Base-by-base conservation (phyloP, 2,113 vertebrate species). In the Lophotis ruficrista region DNA sequence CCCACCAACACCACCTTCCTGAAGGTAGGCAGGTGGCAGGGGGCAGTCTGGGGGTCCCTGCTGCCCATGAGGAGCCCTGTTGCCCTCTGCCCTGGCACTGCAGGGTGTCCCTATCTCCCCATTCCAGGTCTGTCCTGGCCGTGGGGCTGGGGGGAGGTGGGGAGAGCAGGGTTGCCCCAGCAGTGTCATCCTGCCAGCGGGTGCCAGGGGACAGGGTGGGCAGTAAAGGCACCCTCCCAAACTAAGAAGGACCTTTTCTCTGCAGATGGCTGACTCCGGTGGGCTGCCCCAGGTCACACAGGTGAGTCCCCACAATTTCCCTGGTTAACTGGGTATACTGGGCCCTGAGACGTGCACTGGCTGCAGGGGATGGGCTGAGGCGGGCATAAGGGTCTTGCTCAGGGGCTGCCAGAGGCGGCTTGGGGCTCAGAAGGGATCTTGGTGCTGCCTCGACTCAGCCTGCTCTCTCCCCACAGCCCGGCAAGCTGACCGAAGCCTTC, bases 221-320 rank as follows among this genome's bases (percentile, higher is more conserved):
- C 2, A 2, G 12, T 50, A 66, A 35, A 84, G 33, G 47, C 8
- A 31, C 19, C 17, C 30, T 47, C 7, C 47, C 23, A 57, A 12
- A 15, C 87, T 91, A 58, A 95, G 17, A 57, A 56, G 72, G 20
- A 66, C 56, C n/a, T 95, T 85, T 83, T 82, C 35, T 95, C 73
- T 96, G 94, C 97, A 99, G 99, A 99, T 99, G 99, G 99, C 99
- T 31, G 99, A 99, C 91, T 99, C 99, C 0, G 99, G 99, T 65
- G 99, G 99, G 75, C 98, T 99, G 70, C 99, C 99, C 48, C 99
- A 99, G 97, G 98, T 99, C 93, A 99, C 99, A 87, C 99, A 99
- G 99, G 99, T 99, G 97, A 98, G 97, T 78, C 15, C 35, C 13
- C 50, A 4, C 14, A 12, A 14, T 64, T 73, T 75, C 23, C 41